Conservation (phyloP, 2,113 vertebrate genomes). For the Axis porcinus region DNA sequence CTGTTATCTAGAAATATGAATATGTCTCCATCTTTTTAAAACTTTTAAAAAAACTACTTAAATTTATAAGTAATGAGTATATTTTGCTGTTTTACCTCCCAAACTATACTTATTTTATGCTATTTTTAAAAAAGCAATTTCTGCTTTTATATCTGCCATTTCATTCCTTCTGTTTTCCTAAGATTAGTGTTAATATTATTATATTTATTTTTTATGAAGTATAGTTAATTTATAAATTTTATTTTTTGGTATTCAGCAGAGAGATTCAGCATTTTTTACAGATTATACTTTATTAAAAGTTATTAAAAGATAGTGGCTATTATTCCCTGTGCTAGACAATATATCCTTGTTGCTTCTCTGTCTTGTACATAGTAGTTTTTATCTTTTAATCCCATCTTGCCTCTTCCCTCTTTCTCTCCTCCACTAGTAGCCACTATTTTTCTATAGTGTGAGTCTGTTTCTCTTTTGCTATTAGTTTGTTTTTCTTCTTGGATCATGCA, state of each 20-base stretch:
- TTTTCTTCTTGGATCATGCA: neutral
- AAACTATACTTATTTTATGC: neutral
- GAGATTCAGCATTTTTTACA: neutral
- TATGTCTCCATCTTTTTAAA: slow-evolving; percentile 8
- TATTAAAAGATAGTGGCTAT: neutral
- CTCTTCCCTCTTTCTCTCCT: neutral
- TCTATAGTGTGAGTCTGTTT: neutral
- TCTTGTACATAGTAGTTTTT: neutral
- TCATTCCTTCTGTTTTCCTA: neutral
- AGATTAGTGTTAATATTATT: neutral
- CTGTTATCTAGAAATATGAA: neutral
- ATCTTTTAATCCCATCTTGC: neutral
- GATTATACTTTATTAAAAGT: neutral
- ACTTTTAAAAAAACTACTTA: neutral
- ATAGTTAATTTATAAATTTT: neutral
- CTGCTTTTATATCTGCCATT: neutral
- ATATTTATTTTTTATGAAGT: neutral
- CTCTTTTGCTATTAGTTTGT: neutral
- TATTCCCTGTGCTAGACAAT: neutral
- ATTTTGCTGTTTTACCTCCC: neutral
- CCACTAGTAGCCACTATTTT: neutral
- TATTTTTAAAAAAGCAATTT: neutral
- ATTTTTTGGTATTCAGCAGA: neutral
- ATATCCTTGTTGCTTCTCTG: neutral
- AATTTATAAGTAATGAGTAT: neutral